Evolutionary conservation across 2,888 invertebrate species (phyloP), one percentile per base, ranked within the genome.

Genomic region (Iselma pallidipennis): DNA sequence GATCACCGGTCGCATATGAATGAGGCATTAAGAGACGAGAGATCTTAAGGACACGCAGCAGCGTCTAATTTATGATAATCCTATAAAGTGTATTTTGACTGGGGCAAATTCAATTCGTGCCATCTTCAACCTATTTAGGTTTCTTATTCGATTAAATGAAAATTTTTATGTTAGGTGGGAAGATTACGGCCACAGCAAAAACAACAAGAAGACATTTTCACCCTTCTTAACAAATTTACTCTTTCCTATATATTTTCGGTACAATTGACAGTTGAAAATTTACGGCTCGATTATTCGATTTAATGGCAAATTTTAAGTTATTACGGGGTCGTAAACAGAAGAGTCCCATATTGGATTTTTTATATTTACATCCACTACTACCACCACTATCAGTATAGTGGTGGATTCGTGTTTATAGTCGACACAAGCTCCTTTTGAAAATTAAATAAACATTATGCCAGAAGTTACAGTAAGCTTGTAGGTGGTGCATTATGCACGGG

Each of bases 41-140:
- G 69, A 68, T 67, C 71, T 66, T 42, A 62, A 67, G 69, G 73
- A 71, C 71, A 67, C 71, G 72, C 70, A 69, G 42, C 60, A 31
- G 61, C 69, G 61, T 65, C 73, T 77, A 78, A 78, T 78, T 77
- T 77, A 78, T 78, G 78, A 72, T 78, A 76, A 78, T 78, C 77
- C 71, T 65, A 66, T 74, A 70, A 75, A 76, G 75, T 75, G 74
- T 74, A 75, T 76, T 76, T 76, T 74, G 70, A 72, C 73, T 74
- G 71, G 69, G 66, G 42, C 21, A 73, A 73, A 73, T 74, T 75
- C 69, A 71, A 71, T 74, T 74, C 69, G 61, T 61, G 64, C 60
- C 64, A 57, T 64, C 64, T 64, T 64, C 64, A 60, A 64, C 64
- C 60, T 64, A 60, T 64, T 60, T 60, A 55, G 64, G 57, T 60